Conservation (phyloP, 2,797 vertebrate species). For the Sandelia bainsii region DNA sequence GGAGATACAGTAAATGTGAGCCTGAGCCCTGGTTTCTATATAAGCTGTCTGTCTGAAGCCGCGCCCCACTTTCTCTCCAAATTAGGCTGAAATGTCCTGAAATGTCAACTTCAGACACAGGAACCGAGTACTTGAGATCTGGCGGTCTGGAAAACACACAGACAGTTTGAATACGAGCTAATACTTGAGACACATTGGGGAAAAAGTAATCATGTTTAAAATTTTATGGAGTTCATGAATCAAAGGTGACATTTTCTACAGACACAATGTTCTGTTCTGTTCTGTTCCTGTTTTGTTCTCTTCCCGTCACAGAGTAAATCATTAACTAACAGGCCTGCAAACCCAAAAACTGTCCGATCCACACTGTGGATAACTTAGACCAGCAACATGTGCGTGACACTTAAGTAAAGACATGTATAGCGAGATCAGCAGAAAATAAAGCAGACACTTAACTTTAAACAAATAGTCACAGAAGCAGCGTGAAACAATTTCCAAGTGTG, state of each 20-base stretch:
- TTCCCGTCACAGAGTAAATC: not conserved
- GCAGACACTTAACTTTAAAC: constrained; percentile 4
- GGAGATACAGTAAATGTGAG: constrained; percentile 41
- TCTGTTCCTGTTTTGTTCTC: not conserved
- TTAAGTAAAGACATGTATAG: not conserved
- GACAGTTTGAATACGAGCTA: not conserved
- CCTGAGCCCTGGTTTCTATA: constrained; percentile 75
- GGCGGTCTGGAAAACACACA: constrained; percentile 1
- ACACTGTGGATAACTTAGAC: too few species aligned
- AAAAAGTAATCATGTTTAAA: too few species aligned
- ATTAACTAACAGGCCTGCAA: too few species aligned
- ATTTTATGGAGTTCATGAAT: not conserved
- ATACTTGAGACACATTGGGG: too few species aligned
- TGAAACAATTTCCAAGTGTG: not conserved
- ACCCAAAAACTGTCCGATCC: constrained; percentile 18
- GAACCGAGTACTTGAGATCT: constrained; percentile 29
- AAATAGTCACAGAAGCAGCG: not conserved
- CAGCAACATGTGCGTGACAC: not conserved
- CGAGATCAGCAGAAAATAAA: not conserved
- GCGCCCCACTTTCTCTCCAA: constrained; percentile 77
- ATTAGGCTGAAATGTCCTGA: constrained; percentile 81
- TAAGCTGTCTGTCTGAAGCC: constrained; percentile 66
- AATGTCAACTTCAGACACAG: constrained; percentile 60
- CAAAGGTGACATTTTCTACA: not conserved
- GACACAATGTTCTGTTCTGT: not conserved